Conservation (phyloP, 1,140 invertebrate species). For the Holotrichia oblita region DNA sequence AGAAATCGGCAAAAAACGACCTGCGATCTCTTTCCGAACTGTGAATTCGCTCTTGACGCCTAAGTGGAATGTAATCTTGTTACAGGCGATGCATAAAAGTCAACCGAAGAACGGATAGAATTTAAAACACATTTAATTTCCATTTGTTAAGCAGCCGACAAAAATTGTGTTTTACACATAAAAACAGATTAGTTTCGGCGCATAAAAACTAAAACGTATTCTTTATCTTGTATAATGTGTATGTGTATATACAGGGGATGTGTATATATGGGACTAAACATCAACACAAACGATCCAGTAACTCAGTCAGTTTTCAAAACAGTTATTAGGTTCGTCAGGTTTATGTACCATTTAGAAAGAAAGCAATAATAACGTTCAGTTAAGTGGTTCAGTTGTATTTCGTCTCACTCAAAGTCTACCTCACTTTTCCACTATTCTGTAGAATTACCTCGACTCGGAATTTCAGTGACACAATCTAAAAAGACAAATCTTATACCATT, state of each 20-base stretch:
- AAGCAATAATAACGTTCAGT: no score
- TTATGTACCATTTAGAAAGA: no score
- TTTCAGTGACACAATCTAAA: no score
- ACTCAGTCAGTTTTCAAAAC: no score
- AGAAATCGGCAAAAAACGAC: conserved; percentile 9
- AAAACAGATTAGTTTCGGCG: conserved; percentile 11
- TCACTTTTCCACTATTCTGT: no score
- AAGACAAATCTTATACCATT: no score
- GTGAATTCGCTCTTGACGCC: background rate
- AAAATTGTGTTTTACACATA: conserved; percentile 38
- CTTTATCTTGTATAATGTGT: conserved; percentile 7
- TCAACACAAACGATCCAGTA: no score
- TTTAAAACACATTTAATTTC: conserved; percentile 23
- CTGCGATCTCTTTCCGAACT: background rate
- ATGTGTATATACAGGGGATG: background rate
- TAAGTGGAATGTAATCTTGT: conserved; percentile 35
- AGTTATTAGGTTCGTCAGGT: no score
- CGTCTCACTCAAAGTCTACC: no score
- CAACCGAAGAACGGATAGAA: conserved; percentile 36
- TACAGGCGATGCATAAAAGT: conserved; percentile 41
- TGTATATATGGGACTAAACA: no score
- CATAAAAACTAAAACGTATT: background rate
- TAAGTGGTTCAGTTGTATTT: no score
- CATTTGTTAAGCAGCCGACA: conserved; percentile 37
- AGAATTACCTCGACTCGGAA: no score